A percentile compares a stretch with the other conserved stretches of the same genome.
Evolutionary conservation across 1,140 invertebrate genomes (phyloP).

Genomic region (Antheraea mylitta): DNA sequence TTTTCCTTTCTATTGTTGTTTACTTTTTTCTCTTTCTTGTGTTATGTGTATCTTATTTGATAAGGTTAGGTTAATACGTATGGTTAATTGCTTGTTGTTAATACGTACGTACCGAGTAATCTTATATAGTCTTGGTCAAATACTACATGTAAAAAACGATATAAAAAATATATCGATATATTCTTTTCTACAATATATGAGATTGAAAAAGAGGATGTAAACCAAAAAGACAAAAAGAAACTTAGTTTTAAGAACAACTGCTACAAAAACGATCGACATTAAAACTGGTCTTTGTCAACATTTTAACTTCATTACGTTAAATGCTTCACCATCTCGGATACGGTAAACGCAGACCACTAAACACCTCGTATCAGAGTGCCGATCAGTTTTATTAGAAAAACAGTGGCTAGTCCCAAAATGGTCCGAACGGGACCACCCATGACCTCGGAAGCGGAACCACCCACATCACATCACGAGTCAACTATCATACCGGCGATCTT

Average conservation of each 20-base stretch:
- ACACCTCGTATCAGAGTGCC: conserved; percentile 31
- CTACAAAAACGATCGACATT: neutral
- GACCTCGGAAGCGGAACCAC: conserved; percentile 72
- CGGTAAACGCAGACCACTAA: conserved; percentile 17
- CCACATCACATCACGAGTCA: conserved; percentile 67
- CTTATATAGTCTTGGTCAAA: no score
- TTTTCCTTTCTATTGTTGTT: no score
- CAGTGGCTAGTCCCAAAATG: conserved; percentile 43
- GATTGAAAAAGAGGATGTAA: no score
- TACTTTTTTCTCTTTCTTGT: no score
- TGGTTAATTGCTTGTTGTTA: no score
- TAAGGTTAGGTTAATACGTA: no score
- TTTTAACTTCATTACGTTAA: conserved; percentile 12
- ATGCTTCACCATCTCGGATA: conserved; percentile 12
- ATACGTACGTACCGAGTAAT: no score
- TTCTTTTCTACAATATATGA: no score
- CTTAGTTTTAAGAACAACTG: neutral
- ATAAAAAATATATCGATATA: no score
- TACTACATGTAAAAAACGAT: no score
- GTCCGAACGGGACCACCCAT: conserved; percentile 53
- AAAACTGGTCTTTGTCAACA: neutral
- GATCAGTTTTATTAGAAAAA: conserved; percentile 40
- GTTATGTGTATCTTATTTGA: no score
- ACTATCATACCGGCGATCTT: conserved; percentile 63
- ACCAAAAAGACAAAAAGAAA: neutral